Base-by-base conservation (phyloP, 2,113 vertebrate genomes). In the Hystrix cristata region DNA sequence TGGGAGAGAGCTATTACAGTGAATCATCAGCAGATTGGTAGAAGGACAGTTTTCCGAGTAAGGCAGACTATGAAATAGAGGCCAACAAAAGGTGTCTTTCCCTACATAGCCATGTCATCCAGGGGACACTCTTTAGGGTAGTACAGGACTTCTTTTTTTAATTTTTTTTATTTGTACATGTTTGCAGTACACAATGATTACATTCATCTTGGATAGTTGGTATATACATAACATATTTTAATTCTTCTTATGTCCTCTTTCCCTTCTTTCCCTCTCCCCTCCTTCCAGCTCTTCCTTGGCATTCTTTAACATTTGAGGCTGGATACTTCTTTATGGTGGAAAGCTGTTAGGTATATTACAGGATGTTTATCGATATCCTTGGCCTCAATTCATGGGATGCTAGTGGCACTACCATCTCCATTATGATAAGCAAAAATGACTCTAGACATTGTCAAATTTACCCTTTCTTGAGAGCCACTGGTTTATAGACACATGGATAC, bases 401-500 rank as follows among this genome's bases (percentile, higher is more conserved):
- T 16, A 71, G 9, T 79, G 59, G 16, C 23, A 59, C 48, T 29
- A 84, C 1, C 23, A 38, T 62, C 25, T 34, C 21, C 4, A 6
- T 62, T 85, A n/a, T 79, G 11, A 80, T 62, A 95, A 86, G 4
- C 19, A 78, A 81, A 95, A n/a, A 43, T 71, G 18, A 60, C 55
- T 83, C 46, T 21, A 76, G 51, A 79, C 11, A n/a, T 69, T 85
- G 9, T 79, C 46, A 91, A 80, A 87, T 25, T 67, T 51, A 0
- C 4, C 60, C 23, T 18, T 23, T 93, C 25, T 60, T 72, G 55
- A 67, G 9, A 96, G 34, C 10, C 53, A 79, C 2, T 92, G 65
- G 19, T 91, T 76, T 83, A 82, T 38, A 67, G 55, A 53, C 57
- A 80, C 92, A 95, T 83, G 15, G 23, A 87, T 74, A 62, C 27